A percentile compares a stretch with the other conserved stretches of the same genome.
These are phyloP conservation scores for Megalonaias nervosa DNA, from an alignment of 1,140 invertebrate species.

Conservation along the genomic window DNA sequence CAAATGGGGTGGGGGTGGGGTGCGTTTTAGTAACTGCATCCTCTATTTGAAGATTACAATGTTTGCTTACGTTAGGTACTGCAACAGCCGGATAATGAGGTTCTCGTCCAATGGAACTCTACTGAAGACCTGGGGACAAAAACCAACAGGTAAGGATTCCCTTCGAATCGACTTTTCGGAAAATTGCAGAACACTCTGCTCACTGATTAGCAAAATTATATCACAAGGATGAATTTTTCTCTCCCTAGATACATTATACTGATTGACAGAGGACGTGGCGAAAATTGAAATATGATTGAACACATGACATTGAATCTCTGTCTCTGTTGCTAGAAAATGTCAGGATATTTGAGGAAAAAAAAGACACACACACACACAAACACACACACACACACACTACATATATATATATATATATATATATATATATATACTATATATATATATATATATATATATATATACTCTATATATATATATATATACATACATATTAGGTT, in stretches of 20 bases:
- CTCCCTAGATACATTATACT: not conserved
- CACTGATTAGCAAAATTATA: not conserved
- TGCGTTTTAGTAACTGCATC: too few relatives aligned
- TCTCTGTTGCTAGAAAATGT: too few relatives aligned
- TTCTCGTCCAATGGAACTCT: slow-evolving; percentile 85
- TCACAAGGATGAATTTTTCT: not conserved
- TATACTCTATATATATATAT: too few relatives aligned
- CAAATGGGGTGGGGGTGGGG: too few relatives aligned
- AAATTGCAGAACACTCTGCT: not conserved
- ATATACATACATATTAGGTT: too few relatives aligned
- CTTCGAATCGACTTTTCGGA: not conserved
- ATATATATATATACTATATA: too few relatives aligned
- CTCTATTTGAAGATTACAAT: too few relatives aligned
- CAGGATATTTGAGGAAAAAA: too few relatives aligned
- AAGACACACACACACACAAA: too few relatives aligned
- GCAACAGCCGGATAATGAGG: slow-evolving; percentile 90
- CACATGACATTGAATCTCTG: not conserved
- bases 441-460: too few relatives aligned
- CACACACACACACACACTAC: too few relatives aligned
- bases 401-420: too few relatives aligned
- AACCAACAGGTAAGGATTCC: not conserved
- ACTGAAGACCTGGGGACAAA: slow-evolving; percentile 82
- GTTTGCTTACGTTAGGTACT: slow-evolving; percentile 74
- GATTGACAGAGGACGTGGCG: not conserved
- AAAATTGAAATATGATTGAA: not conserved